Base-by-base conservation (phyloP, 2,797 vertebrate genomes). In the Argentina silus region DNA sequence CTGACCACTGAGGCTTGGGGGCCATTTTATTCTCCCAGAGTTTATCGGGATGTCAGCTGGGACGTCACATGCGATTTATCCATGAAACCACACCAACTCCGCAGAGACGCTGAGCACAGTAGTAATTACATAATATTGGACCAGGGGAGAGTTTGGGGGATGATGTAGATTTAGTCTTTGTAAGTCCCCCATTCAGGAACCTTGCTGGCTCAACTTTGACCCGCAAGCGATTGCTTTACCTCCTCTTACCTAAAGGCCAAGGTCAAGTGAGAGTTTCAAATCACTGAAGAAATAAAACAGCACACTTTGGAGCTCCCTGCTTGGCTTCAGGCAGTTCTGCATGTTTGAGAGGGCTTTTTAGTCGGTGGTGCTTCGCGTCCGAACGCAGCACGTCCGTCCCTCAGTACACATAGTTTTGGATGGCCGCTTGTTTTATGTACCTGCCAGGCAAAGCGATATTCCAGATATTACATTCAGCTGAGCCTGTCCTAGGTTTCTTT, bases 11-110 rank as follows among this genome's bases (percentile, higher is more conserved):
- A 79, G 83, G 73, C 86, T 74, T 67, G 85, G 79, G 79, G 72
- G 76, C 79, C 81, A 72, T 88, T 88, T 88, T 84, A 88, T 85
- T 87, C 85, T 78, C 82, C 80, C 69, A 55, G 73, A 81, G 83
- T 90, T 90, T 88, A 91, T 91, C 87, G 83, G 88, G 78, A 87
- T 82, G 83, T 91, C 88, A 91, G 83, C 86, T 84, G 85, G 87
- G 87, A 89, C 83, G 89, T 91, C 89, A 89, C 78, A 72, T 87
- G 83, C 83, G 83, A 91, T 91, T 88, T 87, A 89, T 86, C 85
- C 86, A 76, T 70, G 59, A 82, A 89, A 89, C 87, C 89, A 59
- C 88, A 90, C 86, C 73, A 79, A 75, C 47, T 89, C 85, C 81
- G 8, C 82, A 77, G 85, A 85, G 85, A 85, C 60, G 45, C 69